Conservation (phyloP, 2,113 vertebrate species). For the Centropristis striata region DNA sequence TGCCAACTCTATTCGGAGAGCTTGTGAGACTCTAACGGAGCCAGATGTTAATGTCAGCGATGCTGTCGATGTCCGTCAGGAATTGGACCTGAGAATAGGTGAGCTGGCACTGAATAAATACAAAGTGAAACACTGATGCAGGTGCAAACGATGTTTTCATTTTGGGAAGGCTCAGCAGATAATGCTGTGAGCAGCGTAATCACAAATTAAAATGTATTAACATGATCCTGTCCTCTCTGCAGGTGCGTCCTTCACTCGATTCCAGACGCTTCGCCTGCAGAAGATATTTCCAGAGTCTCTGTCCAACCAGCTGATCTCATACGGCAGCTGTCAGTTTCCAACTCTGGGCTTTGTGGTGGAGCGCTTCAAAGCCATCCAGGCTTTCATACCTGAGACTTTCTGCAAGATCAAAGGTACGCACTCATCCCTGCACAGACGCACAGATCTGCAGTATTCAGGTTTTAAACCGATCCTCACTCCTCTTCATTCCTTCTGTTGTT, state of each 20-base stretch:
- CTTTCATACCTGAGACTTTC: constrained; percentile 96
- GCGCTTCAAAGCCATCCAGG: constrained; percentile 98
- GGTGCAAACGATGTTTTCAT: not conserved
- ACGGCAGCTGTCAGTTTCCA: constrained; percentile 98
- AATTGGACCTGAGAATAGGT: constrained; percentile 97
- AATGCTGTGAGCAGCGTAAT: not conserved
- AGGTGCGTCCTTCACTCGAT: constrained; percentile 99
- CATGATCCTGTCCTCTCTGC: not conserved
- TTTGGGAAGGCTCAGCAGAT: not conserved
- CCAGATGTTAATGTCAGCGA: constrained; percentile 90
- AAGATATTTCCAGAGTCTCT: constrained; percentile 94
- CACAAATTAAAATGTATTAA: not conserved
- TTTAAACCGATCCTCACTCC: not conserved
- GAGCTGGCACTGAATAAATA: not conserved
- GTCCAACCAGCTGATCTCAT: constrained; percentile 96
- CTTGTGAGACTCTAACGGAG: constrained; percentile 91
- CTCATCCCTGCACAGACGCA: too few relatives aligned
- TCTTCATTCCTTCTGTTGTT: constrained; percentile 9
- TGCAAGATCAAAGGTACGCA: constrained; percentile 95
- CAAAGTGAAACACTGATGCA: not conserved
- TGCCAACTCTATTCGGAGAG: constrained; percentile 87
- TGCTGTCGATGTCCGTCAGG: constrained; percentile 95
- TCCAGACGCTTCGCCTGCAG: constrained; percentile 94
- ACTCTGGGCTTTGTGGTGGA: constrained; percentile 98
- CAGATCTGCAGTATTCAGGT: not conserved